These are phyloP conservation scores for Plestiodon gilberti DNA, from an alignment of 2,113 vertebrate genomes.

Conservation along the genomic window DNA sequence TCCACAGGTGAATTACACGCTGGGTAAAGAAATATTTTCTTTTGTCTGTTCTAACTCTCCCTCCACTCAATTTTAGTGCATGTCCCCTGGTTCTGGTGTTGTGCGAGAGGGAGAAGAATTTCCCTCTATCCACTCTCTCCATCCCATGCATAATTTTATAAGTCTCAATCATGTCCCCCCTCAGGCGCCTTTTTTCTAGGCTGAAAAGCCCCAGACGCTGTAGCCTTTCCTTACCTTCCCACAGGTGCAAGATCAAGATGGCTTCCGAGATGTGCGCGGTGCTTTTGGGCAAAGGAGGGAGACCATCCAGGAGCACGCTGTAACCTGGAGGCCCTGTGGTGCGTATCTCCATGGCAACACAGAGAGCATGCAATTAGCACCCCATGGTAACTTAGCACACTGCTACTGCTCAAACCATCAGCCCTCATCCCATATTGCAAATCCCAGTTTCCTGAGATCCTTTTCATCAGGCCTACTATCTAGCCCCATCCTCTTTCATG, in stretches of 20 bases:
- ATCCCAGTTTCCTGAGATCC: background rate
- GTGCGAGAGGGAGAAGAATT: too few relatives aligned
- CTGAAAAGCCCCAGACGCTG: too few relatives aligned
- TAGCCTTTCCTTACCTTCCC: background rate
- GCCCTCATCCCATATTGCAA: background rate
- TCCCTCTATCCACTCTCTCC: too few relatives aligned
- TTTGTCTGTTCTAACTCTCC: too few relatives aligned
- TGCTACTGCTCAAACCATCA: background rate
- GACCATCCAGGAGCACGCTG: background rate
- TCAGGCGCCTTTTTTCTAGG: too few relatives aligned
- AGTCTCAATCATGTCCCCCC: too few relatives aligned
- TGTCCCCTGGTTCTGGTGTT: too few relatives aligned
- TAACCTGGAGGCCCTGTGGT: background rate
- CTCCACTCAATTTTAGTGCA: too few relatives aligned
- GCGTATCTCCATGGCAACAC: conserved; percentile 15
- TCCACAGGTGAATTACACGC: too few relatives aligned
- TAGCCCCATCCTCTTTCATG: background rate
- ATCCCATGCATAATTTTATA: too few relatives aligned
- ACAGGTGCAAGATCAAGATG: background rate
- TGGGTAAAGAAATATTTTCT: too few relatives aligned
- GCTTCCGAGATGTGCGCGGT: background rate
- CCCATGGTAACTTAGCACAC: background rate
- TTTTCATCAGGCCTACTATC: too few relatives aligned
- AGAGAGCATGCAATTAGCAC: background rate
- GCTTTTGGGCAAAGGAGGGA: background rate